Evolutionary conservation across 1,140 invertebrate species (phyloP).

Genomic region (Pachyrhynchus sulphureomaculatus): DNA sequence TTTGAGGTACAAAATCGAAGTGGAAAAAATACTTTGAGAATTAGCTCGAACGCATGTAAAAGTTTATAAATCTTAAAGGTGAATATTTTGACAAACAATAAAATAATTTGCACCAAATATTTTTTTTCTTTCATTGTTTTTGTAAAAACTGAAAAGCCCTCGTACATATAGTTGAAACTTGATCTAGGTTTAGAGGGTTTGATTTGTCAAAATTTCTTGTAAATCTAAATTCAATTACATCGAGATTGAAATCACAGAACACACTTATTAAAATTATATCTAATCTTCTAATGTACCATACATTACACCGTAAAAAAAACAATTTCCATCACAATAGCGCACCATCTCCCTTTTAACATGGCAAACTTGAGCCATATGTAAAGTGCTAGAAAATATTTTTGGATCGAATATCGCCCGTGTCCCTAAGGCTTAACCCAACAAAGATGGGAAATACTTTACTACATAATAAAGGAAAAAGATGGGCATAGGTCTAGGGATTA

Average conservation of each 20-base stretch:
- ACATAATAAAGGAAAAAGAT: slow-evolving; percentile 3
- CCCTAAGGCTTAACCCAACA: background rate
- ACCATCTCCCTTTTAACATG: slow-evolving; percentile 25
- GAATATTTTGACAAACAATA: too few relatives aligned
- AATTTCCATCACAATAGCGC: slow-evolving; percentile 24
- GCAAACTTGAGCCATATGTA: slow-evolving; percentile 36
- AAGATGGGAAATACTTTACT: background rate
- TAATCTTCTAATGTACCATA: slow-evolving; percentile 15
- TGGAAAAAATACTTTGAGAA: too few relatives aligned
- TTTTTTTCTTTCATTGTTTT: too few relatives aligned
- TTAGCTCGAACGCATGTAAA: too few relatives aligned
- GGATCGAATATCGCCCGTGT: slow-evolving; percentile 24
- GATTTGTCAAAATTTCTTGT: too few relatives aligned
- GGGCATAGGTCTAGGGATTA: slow-evolving; percentile 35
- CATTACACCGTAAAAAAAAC: slow-evolving; percentile 21
- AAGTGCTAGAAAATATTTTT: slow-evolving; percentile 38
- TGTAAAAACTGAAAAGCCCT: too few relatives aligned
- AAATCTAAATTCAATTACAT: too few relatives aligned
- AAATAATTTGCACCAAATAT: too few relatives aligned
- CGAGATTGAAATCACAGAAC: slow-evolving; percentile 5
- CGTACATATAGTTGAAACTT: too few relatives aligned
- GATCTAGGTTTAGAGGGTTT: too few relatives aligned
- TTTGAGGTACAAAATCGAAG: too few relatives aligned
- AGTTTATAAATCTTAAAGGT: too few relatives aligned
- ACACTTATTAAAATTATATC: slow-evolving; percentile 18